Base-by-base conservation (phyloP, 2,888 invertebrate species). In the Luperina nickerlii region DNA sequence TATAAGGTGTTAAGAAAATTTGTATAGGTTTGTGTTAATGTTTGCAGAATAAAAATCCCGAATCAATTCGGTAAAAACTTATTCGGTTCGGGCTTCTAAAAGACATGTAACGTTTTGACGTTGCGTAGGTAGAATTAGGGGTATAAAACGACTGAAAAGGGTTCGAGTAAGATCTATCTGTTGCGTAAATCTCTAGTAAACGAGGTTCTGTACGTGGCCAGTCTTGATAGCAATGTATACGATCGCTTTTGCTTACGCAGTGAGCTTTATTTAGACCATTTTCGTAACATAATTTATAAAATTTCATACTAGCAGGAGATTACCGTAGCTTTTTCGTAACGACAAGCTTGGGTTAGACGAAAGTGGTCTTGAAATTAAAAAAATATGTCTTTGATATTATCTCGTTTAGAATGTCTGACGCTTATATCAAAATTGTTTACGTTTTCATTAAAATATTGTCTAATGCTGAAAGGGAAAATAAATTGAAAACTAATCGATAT, bases 91-190 rank as follows among this genome's bases (percentile, higher is more conserved):
- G 74, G 79, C 71, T 71, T 87, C 83, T 87, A 85, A 87, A 85
- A 88, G 88, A 91, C 89, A 90, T 91, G 91, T 90, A 91, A 90
- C 92, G 85, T 90, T 92, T 91, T 90, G 89, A 88, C 82, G 81
- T 86, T 86, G 87, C 83, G 84, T 82, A 80, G 84, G 90, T 88
- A 89, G 92, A 94, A 94, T 94, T 93, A 93, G 92, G 92, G 91
- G 87, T 88, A 92, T 92, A 92, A 92, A 93, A 90, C 90, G 91
- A 78, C 90, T 91, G 90, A 93, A 93, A 94, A 94, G 94, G 95
- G 95, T 94, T 92, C 90, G 83, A 88, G 88, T 88, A 90, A 88
- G 90, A 91, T 91, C 87, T 91, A 91, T 91, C 89, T 91, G 87
- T 90, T 82, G 87, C 89, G 89, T 89, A 89, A 89, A 89, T 89